Evolutionary conservation across 2,113 vertebrate species (phyloP), one percentile per base, ranked within the genome.

Genomic region (Oreochromis spilurus): DNA sequence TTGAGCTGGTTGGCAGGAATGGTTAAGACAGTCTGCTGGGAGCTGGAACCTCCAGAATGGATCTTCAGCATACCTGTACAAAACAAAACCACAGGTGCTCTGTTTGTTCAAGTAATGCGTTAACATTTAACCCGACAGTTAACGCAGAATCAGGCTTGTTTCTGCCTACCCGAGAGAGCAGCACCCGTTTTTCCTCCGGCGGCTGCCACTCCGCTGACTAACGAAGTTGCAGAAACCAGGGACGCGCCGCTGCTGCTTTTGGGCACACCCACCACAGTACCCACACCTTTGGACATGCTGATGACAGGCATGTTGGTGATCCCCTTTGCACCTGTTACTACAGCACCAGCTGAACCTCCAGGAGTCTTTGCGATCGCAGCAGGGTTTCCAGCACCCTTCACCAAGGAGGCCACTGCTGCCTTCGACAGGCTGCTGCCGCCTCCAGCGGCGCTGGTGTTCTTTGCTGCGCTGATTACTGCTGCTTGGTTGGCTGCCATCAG

Each of bases 1-100:
- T 98, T 99, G 81, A 99, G 97, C 94, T 99, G 98, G 96, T 97
- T 98, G 88, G 96, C 95, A 82, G 98, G 98, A 90, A 99, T 97
- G 3, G 98, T 98, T 92, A 99, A 92, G 86, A 99, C 97, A 3
- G 98, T 98, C 94, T 98, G 98, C 92, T 98, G 98, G 65, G 97
- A 96, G 93, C 90, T 97, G 92, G 97, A 96, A 48, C 97, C 97
- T 88, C 96, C 96, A 86, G 97, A 97, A 92, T 99, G 98, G 93
- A 99, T 97, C 96, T 99, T 99, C 91, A 99, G 94, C 97, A 98
- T 96, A 38, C 98, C 98, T 99, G 93, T 36, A 62, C 57, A 91
- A 88, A 88, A 79, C 79, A 89, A 19, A 80, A 72, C 34, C 26
- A 50, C 2, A 43, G 12, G 34, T 75, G 31, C 13, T 45, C 16